A percentile compares a stretch with the other conserved stretches of the same genome.
Conservation (phyloP, 2,797 vertebrate species). For the Columba guinea region DNA sequence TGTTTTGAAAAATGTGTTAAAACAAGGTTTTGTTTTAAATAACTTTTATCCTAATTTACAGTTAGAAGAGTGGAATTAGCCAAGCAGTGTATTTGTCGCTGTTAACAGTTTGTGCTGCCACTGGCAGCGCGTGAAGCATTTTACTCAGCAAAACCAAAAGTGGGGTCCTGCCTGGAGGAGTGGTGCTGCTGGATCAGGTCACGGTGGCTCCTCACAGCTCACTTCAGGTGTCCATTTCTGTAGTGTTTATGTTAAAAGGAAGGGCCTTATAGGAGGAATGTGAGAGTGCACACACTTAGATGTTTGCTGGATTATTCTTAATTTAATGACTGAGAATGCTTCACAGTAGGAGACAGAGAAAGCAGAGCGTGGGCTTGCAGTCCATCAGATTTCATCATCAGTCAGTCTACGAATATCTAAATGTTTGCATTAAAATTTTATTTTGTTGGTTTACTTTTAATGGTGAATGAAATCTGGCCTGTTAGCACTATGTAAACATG, state of each 20-base stretch:
- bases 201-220: accelerated
- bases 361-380: neutral
- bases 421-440: constrained; percentile 32
- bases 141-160: neutral
- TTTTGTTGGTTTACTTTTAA: constrained; percentile 47
- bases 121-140: neutral
- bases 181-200: neutral
- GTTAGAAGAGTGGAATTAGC: neutral
- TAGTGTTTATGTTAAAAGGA: neutral
- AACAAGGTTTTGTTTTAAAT: constrained; percentile 50
- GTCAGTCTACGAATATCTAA: neutral
- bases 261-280: neutral
- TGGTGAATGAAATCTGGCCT: constrained; percentile 20
- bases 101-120: neutral
- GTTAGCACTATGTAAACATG: constrained; percentile 3
- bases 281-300: neutral
- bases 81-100: neutral
- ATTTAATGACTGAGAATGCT: neutral
- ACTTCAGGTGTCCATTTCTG: neutral
- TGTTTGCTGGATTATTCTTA: neutral
- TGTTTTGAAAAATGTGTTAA: constrained; percentile 52
- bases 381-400: neutral
- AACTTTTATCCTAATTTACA: constrained; percentile 18
- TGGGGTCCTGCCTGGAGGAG: neutral
- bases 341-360: neutral